Conservation (phyloP, 2,797 vertebrate species). For the Falco concolor region DNA sequence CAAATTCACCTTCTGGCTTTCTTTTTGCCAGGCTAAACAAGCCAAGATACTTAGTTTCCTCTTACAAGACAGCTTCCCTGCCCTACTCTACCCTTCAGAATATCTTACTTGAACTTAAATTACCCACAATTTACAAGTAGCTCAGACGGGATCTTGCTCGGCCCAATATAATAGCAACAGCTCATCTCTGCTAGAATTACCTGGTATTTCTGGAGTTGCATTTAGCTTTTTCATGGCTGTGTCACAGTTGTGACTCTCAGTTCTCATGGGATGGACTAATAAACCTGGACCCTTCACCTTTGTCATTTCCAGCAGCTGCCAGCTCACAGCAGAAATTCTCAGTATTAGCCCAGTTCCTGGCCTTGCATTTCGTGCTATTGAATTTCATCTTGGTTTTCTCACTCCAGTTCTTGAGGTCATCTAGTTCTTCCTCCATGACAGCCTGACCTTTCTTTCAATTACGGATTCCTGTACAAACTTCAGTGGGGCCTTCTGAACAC, state of each 20-base stretch:
- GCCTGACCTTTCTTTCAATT: neutral
- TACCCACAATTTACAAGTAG: neutral
- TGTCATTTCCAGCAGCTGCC: conserved; percentile 21
- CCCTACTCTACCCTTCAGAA: neutral
- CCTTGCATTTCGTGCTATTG: neutral
- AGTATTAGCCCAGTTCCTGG: neutral
- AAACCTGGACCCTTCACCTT: neutral
- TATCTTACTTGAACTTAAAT: neutral
- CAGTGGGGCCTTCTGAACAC: neutral
- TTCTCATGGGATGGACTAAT: neutral
- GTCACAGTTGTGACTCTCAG: neutral
- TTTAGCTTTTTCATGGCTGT: neutral
- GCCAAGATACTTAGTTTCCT: neutral
- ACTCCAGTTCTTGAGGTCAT: neutral
- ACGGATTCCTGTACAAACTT: neutral
- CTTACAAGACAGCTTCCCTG: neutral
- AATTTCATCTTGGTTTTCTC: conserved; percentile 9
- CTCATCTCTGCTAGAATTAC: neutral
- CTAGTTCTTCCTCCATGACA: neutral
- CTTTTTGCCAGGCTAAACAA: neutral
- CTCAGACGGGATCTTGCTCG: neutral
- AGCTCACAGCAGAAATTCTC: neutral
- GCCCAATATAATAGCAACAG: neutral
- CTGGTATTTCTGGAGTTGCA: neutral
- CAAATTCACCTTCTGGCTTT: neutral